These are phyloP conservation scores for Spongilla lacustris DNA, from an alignment of 37 sponge, comb jelly and placozoan genomes.

Conservation along the genomic window DNA sequence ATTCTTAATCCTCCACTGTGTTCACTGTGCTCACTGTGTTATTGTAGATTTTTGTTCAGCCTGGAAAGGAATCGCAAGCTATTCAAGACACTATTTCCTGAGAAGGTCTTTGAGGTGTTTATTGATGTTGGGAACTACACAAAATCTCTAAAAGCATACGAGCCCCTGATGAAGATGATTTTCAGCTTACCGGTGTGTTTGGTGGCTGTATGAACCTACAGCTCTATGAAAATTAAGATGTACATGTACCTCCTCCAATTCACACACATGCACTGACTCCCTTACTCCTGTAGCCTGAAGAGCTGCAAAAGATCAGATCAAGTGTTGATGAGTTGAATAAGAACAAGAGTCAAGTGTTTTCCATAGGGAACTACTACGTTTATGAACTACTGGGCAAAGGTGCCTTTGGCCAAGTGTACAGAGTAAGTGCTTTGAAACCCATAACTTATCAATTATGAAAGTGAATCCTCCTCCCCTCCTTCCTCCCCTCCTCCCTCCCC, in stretches of 20 bases:
- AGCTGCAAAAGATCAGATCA: constrained; percentile 15
- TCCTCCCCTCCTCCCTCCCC: neutral
- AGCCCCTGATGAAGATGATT: constrained; percentile 49
- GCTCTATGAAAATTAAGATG: too few species aligned
- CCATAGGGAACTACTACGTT: constrained; percentile 70
- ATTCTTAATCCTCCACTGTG: neutral
- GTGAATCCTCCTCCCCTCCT: neutral
- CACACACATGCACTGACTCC: neutral
- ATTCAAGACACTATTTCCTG: constrained; percentile 84
- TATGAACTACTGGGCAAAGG: constrained; percentile 86
- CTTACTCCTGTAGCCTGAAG: constrained; percentile 53
- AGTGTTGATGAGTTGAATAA: constrained; percentile 59
- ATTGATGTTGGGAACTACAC: constrained; percentile 88
- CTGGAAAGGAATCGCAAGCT: constrained; percentile 80
- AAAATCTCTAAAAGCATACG: constrained; percentile 63
- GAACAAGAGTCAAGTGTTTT: constrained; percentile 56
- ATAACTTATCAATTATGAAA: too few species aligned
- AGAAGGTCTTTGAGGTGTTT: constrained; percentile 82
- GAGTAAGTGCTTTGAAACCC: constrained; percentile 33
- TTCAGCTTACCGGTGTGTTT: constrained; percentile 62
- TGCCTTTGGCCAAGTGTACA: constrained; percentile 93
- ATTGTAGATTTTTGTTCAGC: constrained; percentile 72
- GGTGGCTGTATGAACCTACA: too few species aligned
- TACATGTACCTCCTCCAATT: too few species aligned
- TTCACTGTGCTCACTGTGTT: too few species aligned